phyloP scores from a whole-genome alignment of 2,113 vertebrate genomes.

The Ictalurus punctatus region DNA sequence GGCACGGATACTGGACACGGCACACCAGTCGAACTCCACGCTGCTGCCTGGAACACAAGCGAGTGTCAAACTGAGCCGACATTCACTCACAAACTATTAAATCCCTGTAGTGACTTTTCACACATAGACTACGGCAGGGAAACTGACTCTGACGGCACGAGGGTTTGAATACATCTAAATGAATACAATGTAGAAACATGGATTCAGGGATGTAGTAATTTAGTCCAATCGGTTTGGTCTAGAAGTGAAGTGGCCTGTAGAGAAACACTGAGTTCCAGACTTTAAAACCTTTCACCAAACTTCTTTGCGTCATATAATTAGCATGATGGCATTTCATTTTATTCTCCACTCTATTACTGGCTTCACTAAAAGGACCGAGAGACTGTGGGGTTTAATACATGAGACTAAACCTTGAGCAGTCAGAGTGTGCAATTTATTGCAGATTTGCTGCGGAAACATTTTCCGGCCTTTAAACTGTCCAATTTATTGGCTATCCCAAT shows the following conservation, averaged over 20 bases:
- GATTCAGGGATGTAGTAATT: not conserved
- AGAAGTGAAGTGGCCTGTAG: not conserved
- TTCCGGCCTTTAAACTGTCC: not conserved
- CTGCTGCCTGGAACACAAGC: constrained; percentile 83
- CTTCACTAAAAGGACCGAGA: not conserved
- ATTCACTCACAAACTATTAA: not conserved
- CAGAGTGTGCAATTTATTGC: not conserved
- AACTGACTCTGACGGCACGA: not conserved
- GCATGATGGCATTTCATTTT: not conserved
- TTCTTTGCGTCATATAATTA: not conserved
- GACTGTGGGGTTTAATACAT: not conserved
- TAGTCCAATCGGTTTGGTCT: not conserved
- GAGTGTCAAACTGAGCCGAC: not conserved
- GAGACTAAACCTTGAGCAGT: not conserved
- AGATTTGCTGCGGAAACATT: not conserved
- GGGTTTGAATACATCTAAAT: not conserved
- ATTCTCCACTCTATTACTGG: not conserved
- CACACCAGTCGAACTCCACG: constrained; percentile 97
- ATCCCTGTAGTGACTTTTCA: not conserved
- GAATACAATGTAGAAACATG: not conserved
- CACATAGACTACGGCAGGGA: not conserved
- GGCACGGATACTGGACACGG: constrained; percentile 90
- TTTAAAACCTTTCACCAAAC: not conserved
- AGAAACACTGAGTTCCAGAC: not conserved
- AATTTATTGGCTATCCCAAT: not conserved